Percentiles rank a stretch among this genome's conserved stretches.
Evolutionary conservation across 2,113 vertebrate genomes (phyloP).

Genomic region (Proteles cristata): DNA sequence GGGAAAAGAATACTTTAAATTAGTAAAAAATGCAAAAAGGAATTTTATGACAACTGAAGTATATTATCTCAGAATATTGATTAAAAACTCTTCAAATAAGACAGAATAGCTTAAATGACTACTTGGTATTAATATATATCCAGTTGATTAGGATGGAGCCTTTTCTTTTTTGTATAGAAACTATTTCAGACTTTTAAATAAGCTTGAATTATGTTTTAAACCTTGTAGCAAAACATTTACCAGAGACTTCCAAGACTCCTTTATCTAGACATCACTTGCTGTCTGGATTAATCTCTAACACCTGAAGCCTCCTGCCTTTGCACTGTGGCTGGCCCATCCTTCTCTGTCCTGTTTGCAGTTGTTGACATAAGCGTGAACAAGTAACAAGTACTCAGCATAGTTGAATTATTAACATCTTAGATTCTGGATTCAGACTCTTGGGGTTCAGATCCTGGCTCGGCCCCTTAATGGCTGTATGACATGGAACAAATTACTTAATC

Average conservation of each 20-base stretch:
- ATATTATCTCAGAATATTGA: slow-evolving; percentile 35
- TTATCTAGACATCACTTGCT: neutral
- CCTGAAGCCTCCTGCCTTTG: neutral
- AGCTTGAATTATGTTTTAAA: neutral
- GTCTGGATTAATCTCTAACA: neutral
- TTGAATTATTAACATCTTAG: neutral
- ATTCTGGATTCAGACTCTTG: neutral
- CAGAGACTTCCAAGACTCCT: neutral
- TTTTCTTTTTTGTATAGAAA: slow-evolving; percentile 12
- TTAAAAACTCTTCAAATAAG: slow-evolving; percentile 40
- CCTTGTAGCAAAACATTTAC: slow-evolving; percentile 17
- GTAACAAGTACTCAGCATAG: neutral
- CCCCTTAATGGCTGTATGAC: neutral
- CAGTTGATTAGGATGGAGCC: neutral
- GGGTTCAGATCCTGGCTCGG: neutral
- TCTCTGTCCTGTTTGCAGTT: neutral
- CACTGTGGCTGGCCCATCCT: neutral
- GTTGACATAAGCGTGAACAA: neutral
- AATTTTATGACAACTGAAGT: slow-evolving; percentile 6
- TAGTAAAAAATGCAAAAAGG: slow-evolving; percentile 43
- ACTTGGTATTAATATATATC: neutral
- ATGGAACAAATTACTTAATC: neutral
- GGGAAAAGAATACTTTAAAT: slow-evolving; percentile 22
- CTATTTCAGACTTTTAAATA: slow-evolving; percentile 27
- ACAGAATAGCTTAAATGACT: slow-evolving; percentile 23